A percentile compares a stretch with the other conserved stretches of the same genome.
These are phyloP conservation scores for Dryoscopus gambensis DNA, from an alignment of 2,113 vertebrate genomes.

Conservation along the genomic window DNA sequence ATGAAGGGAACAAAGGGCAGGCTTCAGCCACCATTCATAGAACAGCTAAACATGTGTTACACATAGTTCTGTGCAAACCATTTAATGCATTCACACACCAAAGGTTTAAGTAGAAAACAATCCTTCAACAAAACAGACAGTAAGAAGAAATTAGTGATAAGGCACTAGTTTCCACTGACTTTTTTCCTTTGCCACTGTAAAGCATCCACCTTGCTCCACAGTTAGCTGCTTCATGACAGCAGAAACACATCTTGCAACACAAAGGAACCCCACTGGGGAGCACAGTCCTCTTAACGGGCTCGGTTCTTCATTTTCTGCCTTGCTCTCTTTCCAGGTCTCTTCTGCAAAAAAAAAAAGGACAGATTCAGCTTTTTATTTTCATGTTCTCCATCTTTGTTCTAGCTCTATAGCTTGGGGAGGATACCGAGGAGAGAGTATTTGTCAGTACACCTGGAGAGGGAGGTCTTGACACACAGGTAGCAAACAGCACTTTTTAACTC, in stretches of 20 bases:
- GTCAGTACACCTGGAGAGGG: not conserved
- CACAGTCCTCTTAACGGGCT: slow-evolving; percentile 46
- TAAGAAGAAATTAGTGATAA: not conserved
- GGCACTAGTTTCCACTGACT: not conserved
- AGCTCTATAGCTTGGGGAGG: not conserved
- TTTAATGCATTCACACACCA: slow-evolving; percentile 16
- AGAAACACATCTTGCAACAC: not conserved
- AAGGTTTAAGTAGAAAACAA: not conserved
- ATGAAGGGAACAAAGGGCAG: not conserved
- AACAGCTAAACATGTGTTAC: not conserved
- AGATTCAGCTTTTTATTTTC: not conserved
- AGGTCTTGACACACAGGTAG: not conserved
- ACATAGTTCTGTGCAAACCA: not conserved
- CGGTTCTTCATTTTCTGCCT: slow-evolving; percentile 88
- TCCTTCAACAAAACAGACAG: not conserved
- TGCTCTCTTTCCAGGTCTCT: slow-evolving; percentile 88
- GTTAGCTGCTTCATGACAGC: not conserved
- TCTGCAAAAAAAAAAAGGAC: slow-evolving; percentile 70
- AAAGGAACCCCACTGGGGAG: not conserved
- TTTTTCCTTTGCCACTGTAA: not conserved
- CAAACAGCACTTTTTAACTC: not conserved
- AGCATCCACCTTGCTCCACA: not conserved
- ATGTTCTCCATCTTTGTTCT: not conserved
- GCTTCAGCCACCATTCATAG: not conserved
- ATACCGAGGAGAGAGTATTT: not conserved